A percentile compares a stretch with the other conserved stretches of the same genome.
phyloP scores from a whole-genome alignment of 2,797 vertebrate species.

The Rhinophrynus dorsalis region DNA sequence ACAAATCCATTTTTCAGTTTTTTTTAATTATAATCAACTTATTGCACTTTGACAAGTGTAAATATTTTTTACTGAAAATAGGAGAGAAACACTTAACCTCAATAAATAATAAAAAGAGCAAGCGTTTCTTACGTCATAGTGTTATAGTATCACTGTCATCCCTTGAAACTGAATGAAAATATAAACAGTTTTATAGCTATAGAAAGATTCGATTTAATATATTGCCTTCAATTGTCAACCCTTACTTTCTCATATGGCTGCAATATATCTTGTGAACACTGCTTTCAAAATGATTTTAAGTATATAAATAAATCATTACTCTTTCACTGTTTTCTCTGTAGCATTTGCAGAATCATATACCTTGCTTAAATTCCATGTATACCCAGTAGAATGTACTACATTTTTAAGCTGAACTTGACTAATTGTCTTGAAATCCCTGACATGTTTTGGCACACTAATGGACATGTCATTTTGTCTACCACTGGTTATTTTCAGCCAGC shows the following conservation, averaged over 20 bases:
- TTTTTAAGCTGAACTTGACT: constrained; percentile 26
- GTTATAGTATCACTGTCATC: constrained; percentile 23
- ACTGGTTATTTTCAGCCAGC: constrained; percentile 5
- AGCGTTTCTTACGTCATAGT: constrained; percentile 8
- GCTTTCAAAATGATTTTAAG: constrained; percentile 42
- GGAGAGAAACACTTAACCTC: background rate
- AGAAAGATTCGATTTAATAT: constrained; percentile 45
- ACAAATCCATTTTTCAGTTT: background rate
- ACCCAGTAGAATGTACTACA: constrained; percentile 10
- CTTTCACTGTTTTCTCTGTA: constrained; percentile 22
- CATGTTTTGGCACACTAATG: constrained; percentile 16
- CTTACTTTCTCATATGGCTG: constrained; percentile 43
- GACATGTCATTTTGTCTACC: constrained; percentile 5
- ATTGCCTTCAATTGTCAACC: constrained; percentile 42
- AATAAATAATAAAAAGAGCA: constrained; percentile 40
- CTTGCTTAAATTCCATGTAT: constrained; percentile 21
- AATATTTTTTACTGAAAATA: constrained; percentile 14
- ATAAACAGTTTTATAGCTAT: constrained; percentile 40
- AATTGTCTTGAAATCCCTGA: constrained; percentile 23
- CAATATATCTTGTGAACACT: constrained; percentile 45
- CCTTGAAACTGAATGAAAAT: constrained; percentile 33
- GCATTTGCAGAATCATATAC: constrained; percentile 16
- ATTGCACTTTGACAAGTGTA: background rate
- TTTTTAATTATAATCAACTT: background rate
- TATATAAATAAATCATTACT: constrained; percentile 49